Evolutionary conservation across 2,888 invertebrate genomes (phyloP), one percentile per base, ranked within the genome.

Genomic region (Pristionchus entomophagus): DNA sequence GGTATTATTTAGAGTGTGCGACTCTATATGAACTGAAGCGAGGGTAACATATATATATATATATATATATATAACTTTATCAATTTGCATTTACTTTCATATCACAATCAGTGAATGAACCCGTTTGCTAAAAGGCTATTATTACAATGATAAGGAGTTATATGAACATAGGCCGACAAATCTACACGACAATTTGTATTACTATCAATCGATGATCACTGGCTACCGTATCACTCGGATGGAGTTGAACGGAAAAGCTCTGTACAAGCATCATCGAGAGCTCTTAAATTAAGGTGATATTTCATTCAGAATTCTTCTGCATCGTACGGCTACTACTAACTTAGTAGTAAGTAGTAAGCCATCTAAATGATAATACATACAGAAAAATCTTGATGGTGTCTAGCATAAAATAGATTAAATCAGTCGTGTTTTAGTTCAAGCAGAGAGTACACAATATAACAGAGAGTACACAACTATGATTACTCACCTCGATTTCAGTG

Each of bases 401-500:
- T n/a, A n/a, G n/a, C n/a, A n/a, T n/a, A n/a, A n/a, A n/a, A n/a
- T n/a, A n/a, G n/a, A n/a, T n/a, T n/a, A n/a, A n/a, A n/a, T n/a
- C n/a, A n/a, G n/a, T n/a, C n/a, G n/a, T n/a, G n/a, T n/a, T n/a
- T n/a, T n/a, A n/a, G n/a, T n/a, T n/a, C n/a, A n/a, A n/a, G n/a
- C n/a, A n/a, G n/a, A n/a, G n/a, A n/a, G n/a, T n/a, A n/a, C n/a
- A n/a, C n/a, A n/a, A n/a, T n/a, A n/a, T n/a, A n/a, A n/a, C n/a
- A n/a, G n/a, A n/a, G n/a, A n/a, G n/a, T n/a, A n/a, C n/a, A n/a
- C n/a, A n/a, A n/a, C n/a, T n/a, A n/a, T n/a, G n/a, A 12, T 35
- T 69, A 6, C 69, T 32, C 69, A 97, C 97, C 95, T 96, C 6
- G 98, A 98, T 73, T 95, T 95, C 81, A 99, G 96, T 90, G 96